Conservation (phyloP, 2,113 vertebrate species). For the Cheilinus undulatus region DNA sequence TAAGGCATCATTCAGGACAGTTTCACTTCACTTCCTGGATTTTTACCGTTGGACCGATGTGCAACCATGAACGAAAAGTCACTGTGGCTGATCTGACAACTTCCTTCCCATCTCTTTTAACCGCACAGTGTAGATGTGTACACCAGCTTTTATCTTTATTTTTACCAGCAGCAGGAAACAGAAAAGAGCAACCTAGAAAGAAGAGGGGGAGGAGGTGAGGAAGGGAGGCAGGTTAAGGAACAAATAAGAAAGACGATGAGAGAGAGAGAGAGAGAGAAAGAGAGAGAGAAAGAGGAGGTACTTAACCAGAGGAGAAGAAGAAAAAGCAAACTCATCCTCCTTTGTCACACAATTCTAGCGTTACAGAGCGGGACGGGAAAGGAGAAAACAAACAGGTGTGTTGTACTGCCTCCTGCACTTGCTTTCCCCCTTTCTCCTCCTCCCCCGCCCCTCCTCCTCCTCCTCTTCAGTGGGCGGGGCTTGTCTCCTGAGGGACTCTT, state of each 20-base stretch:
- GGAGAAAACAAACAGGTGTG: constrained; percentile 79
- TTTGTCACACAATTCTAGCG: constrained; percentile 63
- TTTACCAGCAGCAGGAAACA: constrained; percentile 47
- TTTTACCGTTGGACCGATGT: constrained; percentile 34
- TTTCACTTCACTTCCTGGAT: constrained; percentile 44
- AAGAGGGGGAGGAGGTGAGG: background rate
- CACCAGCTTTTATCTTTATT: constrained; percentile 47
- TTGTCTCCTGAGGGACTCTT: constrained; percentile 61
- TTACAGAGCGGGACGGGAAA: constrained; percentile 51
- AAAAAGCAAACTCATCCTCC: constrained; percentile 67
- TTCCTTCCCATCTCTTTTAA: constrained; percentile 66
- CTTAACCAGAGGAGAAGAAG: constrained; percentile 40
- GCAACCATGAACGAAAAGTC: constrained; percentile 35
- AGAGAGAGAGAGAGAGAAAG: background rate
- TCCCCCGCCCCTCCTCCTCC: constrained; percentile 21
- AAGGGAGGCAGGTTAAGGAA: constrained; percentile 10
- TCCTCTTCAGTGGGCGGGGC: constrained; percentile 62
- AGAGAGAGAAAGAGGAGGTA: constrained; percentile 5
- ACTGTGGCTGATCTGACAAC: constrained; percentile 62
- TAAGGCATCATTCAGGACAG: constrained; percentile 17
- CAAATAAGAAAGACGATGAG: background rate
- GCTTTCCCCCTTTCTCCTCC: constrained; percentile 6
- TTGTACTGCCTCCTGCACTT: constrained; percentile 64
- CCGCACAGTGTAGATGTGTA: background rate
- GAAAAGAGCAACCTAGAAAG: constrained; percentile 22